phyloP scores from a whole-genome alignment of 2,888 invertebrate genomes.

The Pachydiplax longipennis region DNA sequence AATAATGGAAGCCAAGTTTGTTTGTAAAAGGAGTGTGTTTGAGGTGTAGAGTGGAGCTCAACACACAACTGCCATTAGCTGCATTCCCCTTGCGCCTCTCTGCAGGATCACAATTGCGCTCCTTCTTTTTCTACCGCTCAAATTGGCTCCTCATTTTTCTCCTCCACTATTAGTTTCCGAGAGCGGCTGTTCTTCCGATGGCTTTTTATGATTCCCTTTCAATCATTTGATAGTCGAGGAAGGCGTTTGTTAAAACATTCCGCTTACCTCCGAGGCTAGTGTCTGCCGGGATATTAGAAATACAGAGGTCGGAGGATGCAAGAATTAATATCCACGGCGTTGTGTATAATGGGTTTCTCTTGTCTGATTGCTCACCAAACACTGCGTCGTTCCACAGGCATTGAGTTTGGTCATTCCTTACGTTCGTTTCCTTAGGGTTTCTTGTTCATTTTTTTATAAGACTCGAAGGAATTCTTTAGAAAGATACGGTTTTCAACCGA shows the following conservation, averaged over 20 bases:
- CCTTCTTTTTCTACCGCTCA: neutral
- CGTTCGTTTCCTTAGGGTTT: too few species aligned
- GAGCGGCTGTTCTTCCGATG: neutral
- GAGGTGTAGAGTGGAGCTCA: neutral
- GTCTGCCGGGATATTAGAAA: too few species aligned
- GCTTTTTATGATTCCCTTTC: neutral
- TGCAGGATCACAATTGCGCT: neutral
- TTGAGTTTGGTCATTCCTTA: too few species aligned
- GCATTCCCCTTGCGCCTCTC: neutral
- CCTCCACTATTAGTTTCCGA: neutral
- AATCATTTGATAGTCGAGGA: neutral
- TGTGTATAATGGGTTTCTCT: too few species aligned
- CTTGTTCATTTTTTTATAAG: too few species aligned
- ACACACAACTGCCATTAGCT: constrained; percentile 12
- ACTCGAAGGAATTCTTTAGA: too few species aligned
- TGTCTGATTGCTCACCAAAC: too few species aligned
- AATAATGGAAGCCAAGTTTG: neutral
- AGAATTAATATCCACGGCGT: too few species aligned
- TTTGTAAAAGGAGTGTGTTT: neutral
- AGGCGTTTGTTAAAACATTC: neutral
- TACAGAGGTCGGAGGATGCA: too few species aligned
- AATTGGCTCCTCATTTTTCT: neutral
- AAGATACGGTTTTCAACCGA: too few species aligned
- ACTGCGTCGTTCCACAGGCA: too few species aligned
- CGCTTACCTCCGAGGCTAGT: too few species aligned